Base-by-base conservation (phyloP, 1,140 invertebrate genomes). In the Drosophila subobscura region DNA sequence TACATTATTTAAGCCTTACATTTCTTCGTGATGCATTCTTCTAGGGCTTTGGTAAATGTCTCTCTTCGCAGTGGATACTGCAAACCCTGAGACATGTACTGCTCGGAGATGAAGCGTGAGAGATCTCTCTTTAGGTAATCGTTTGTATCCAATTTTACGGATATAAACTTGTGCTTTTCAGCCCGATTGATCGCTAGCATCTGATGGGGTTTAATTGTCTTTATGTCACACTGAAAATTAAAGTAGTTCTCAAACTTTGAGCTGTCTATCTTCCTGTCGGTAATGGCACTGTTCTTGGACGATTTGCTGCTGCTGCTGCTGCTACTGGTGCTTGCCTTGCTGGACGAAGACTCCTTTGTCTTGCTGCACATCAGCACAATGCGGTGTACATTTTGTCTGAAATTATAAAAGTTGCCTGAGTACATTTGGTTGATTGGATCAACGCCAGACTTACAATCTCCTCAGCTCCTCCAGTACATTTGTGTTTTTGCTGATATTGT, bases 101-200 rank as follows among this genome's bases (percentile, higher is more conserved):
- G 79, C 0, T 92, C 90, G 8, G 74, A 42, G 80, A 94, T 94
- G 77, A 94, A 94, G 53, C 92, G 90, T 58, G 93, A 93, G 12
- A 96, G 93, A 74, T 92, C 91, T n/a, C 93, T 88, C 75, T 94
- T 93, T 49, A 97, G 92, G 81, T 92, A 93, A 50, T 95, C 93
- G 4, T 95, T 94, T 33, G 97, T 92, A 27, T 93, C 91, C 10
- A 97, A 91, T 92, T 97, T 97, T 0, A 97, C 95, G 5, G 92
- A 93, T 0, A 98, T 91, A 52, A 96, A 93, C 90, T 98, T 97
- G 61, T 95, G 92, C 46, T 94, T 93, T 91, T 98, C 97, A 1
- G 95, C 97, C 71, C 97, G 93, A 91, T 97, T 98, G 8, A 98
- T 94, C 6, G 97, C 97, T 54, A 98, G 91, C 52, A 96, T 94